Base-by-base conservation (phyloP, 2,888 invertebrate species). In the Nebria brevicollis region DNA sequence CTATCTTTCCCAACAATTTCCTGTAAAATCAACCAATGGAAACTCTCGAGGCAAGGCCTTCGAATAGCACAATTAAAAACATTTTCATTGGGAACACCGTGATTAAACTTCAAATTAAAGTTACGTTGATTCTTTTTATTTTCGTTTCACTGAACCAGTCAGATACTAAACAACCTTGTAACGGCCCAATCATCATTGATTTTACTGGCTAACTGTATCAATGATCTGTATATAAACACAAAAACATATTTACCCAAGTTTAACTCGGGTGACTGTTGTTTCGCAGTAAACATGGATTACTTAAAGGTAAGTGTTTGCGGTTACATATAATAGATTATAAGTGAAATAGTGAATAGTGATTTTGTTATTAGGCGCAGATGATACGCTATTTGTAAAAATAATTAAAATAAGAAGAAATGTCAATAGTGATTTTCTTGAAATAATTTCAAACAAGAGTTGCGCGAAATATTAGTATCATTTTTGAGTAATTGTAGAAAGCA, bases 211-310 rank as follows among this genome's bases (percentile, higher is more conserved):
- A 42, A 26, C 41, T 80, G 54, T n/a, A 80, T 41, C 15, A 70
- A 11, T 72, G n/a, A 70, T 54, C 75, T 25, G 65, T 80, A 80
- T 80, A 80, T 75, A 80, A 75, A 75, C 54, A 75, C 70, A 75
- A 80, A 80, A 68, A 65, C 64, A 10, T n/a, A 75, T 75, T 68
- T 7, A 41, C 20, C 20, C n/a, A 25, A 20, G 75, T 54, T 75
- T 68, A 75, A 80, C 64, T 20, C 42, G 43, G 66, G 72, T 64
- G 20, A 68, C 72, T 65, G 34, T 66, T 25, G 72, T 72, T 72
- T 25, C 66, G 54, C 66, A 54, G 78, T 66, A 34, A 70, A 54
- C 70, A 80, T 80, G 80, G 65, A 7, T 15, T 75, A 42, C 10
- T 64, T 75, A 25, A 70, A 80, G 80, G 80, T 80, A 75, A 80